Base-by-base conservation (phyloP, 2,888 invertebrate genomes). In the Apocheima hispidaria region DNA sequence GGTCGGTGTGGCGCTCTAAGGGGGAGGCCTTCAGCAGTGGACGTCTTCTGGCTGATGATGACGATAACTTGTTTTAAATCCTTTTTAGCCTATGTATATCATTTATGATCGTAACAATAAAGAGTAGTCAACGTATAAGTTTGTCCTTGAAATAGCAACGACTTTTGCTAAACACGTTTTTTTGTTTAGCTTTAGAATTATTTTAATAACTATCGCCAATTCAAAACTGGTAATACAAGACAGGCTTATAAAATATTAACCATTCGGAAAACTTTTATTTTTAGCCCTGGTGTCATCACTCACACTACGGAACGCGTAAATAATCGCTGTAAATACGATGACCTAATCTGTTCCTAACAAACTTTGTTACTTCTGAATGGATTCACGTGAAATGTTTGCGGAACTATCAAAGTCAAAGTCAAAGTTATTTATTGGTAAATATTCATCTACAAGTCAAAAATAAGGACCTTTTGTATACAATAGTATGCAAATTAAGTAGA, bases 111-210 rank as follows among this genome's bases (percentile, higher is more conserved):
- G 4, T 3, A n/a, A 35, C n/a, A n/a, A n/a, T n/a, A n/a, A n/a
- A n/a, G n/a, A n/a, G n/a, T n/a, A 16, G 9, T 9, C 7, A 16
- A 18, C 9, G 2, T 20, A 23, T 16, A 14, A 35, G 18, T 21
- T 4, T 21, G 53, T 9, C 53, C 53, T 54, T 54, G 53, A 44
- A 44, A 44, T 26, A 43, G 3, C 35, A 23, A 54, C 20, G 26
- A 44, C 5, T 26, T 44, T 54, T 18, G 4, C 35, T 35, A 35
- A 54, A 43, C 52, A 1, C 20, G 36, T 36, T 50, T 36, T 23
- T 16, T 26, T 16, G 10, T 30, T 44, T 6, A n/a, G 26, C 1
- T 16, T 16, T 16, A 23, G 14, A 3, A 48, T 35, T 1, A 35
- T 2, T 26, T 20, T 38, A 14, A 23, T 28, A 30, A 52, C 52